A percentile compares a stretch with the other conserved stretches of the same genome.
phyloP scores from a whole-genome alignment of 2,797 vertebrate species.

The Podarcis siculus region DNA sequence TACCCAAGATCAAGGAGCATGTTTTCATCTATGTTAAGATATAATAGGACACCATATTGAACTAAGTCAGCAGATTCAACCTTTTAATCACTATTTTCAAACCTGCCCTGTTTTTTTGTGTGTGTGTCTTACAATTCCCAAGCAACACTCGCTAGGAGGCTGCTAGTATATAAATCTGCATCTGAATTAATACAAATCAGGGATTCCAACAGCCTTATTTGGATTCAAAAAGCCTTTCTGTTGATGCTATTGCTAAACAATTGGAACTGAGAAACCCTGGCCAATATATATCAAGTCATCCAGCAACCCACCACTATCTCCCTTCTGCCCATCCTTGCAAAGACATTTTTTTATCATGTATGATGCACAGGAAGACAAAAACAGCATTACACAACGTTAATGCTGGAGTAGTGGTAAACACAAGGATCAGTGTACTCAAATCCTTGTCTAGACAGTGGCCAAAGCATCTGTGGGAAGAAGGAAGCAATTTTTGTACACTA shows the following conservation, averaged over 20 bases:
- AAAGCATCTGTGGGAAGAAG: background rate
- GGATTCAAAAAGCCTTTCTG: background rate
- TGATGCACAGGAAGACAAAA: background rate
- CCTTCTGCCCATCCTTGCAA: background rate
- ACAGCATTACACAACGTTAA: background rate
- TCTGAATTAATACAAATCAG: background rate
- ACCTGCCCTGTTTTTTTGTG: no score
- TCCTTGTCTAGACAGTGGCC: conserved; percentile 14
- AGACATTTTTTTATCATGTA: background rate
- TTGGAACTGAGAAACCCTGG: background rate
- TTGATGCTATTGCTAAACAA: background rate
- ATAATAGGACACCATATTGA: no score
- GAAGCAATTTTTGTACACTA: background rate
- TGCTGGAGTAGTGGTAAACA: background rate
- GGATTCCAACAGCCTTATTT: background rate
- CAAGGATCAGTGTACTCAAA: background rate
- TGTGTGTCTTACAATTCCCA: no score
- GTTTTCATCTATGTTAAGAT: no score
- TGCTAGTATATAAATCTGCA: background rate
- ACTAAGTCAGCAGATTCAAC: background rate
- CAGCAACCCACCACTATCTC: background rate
- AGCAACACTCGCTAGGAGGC: no score
- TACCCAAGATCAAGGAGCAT: no score
- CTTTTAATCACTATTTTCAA: no score
- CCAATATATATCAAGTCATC: background rate